Base-by-base conservation (phyloP, 2,797 vertebrate species). In the Sciurus carolinensis region DNA sequence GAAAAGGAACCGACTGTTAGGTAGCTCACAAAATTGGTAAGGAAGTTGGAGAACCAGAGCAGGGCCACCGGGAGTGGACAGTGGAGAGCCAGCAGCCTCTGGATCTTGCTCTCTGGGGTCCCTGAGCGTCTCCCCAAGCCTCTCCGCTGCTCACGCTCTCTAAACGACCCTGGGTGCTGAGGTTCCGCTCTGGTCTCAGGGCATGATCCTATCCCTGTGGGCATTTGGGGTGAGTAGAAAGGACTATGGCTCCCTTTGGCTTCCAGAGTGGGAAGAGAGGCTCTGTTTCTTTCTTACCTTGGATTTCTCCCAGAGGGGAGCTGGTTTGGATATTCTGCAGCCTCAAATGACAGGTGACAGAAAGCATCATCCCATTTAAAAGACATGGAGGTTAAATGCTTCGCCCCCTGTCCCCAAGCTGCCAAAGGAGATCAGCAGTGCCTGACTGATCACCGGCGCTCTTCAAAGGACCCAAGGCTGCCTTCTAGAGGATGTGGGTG, bases 271-370 rank as follows among this genome's bases (percentile, higher is more conserved):
- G n/a, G 67, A 73, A 85, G 87, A 76, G 0, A 24, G 17, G 1
- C 86, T 93, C 2, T 57, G 1, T 28, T 30, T 95, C 36, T 44
- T 85, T 87, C 12, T 80, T 67, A 80, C 90, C 84, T 81, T 83
- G 64, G 39, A 82, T 52, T 82, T 87, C 57, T 24, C 33, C 42
- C 7, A 22, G 0, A 18, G 33, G 3, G 15, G 82, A 91, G 30
- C 24, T 26, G 12, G 3, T 42, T 84, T 75, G 59, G 26, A 20
- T 94, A 52, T 71, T 79, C 17, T 20, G 39, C 2, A 66, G 20
- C 20, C 50, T 39, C 6, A 44, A 33, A 22, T 64, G 28, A 87
- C 50, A 69, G 54, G 39, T 26, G 81, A 30, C 30, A 15, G 39
- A 66, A 42, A n/a, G n/a, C 12, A 0, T 26, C 28, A 66, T 24